Percentiles rank a stretch among this genome's conserved stretches.
phyloP scores from a whole-genome alignment of 1,140 invertebrate genomes.

The Apis dorsata region DNA sequence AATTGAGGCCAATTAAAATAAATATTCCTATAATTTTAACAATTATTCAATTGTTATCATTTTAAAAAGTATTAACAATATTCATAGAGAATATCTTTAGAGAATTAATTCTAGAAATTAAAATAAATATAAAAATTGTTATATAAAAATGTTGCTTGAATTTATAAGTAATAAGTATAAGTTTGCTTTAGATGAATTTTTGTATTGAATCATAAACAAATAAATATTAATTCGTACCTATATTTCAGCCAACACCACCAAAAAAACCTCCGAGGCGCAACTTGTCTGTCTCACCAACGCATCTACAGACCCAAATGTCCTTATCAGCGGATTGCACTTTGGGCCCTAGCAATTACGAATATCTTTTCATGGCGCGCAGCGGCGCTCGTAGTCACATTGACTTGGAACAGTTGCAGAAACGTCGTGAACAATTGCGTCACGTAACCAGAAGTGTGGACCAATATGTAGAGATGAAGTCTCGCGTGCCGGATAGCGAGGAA shows the following conservation, averaged over 20 bases:
- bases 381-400: slow-evolving; percentile 84
- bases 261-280: slow-evolving; percentile 93
- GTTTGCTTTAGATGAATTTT: too few relatives aligned
- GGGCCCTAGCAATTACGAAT: slow-evolving; percentile 82
- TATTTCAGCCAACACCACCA: slow-evolving; percentile 88
- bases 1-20: too few relatives aligned
- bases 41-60: too few relatives aligned
- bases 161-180: too few relatives aligned
- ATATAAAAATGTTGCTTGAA: too few relatives aligned
- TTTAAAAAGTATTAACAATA: too few relatives aligned
- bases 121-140: too few relatives aligned
- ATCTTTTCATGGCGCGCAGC: slow-evolving; percentile 82
- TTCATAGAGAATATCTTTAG: too few relatives aligned
- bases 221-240: background rate
- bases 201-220: too few relatives aligned
- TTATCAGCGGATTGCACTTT: slow-evolving; percentile 80
- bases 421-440: slow-evolving; percentile 83
- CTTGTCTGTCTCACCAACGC: slow-evolving; percentile 90
- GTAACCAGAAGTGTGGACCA: slow-evolving; percentile 86
- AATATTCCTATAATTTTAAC: too few relatives aligned
- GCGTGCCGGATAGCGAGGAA: slow-evolving; percentile 79
- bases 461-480: slow-evolving; percentile 86
- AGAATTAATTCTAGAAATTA: too few relatives aligned
- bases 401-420: slow-evolving; percentile 83
- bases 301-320: slow-evolving; percentile 81